phyloP scores from a whole-genome alignment of 2,113 vertebrate species.

The Accipiter virgatus region DNA sequence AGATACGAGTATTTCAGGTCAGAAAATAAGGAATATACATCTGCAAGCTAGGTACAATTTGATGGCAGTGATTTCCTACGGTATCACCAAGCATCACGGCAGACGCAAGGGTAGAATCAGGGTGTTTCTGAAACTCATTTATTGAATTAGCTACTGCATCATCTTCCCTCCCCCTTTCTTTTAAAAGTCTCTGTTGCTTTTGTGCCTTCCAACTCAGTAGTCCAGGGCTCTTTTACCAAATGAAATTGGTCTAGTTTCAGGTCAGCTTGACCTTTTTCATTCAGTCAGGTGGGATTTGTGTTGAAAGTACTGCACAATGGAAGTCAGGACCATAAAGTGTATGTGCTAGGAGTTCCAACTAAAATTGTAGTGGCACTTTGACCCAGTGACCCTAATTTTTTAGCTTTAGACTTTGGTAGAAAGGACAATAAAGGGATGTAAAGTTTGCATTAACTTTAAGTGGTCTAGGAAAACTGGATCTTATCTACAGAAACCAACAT shows the following conservation, averaged over 20 bases:
- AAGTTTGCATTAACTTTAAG: background rate
- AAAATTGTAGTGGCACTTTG: background rate
- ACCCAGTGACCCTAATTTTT: background rate
- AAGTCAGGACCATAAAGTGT: background rate
- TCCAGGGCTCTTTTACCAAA: background rate
- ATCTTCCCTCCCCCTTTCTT: rapidly evolving
- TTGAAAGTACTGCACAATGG: background rate
- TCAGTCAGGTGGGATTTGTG: background rate
- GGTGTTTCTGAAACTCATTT: background rate
- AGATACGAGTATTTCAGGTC: background rate
- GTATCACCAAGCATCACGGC: too few relatives aligned
- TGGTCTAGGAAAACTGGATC: background rate
- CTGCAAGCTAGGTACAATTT: background rate
- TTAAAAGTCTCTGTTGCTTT: background rate
- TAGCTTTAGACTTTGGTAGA: background rate
- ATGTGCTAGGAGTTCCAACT: background rate
- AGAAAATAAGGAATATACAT: background rate
- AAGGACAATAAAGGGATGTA: background rate
- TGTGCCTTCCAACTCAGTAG: background rate
- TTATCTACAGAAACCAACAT: background rate
- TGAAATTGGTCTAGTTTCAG: background rate
- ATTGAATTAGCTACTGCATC: background rate
- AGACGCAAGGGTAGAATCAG: background rate
- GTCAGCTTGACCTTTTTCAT: background rate
- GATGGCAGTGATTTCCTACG: background rate